Evolutionary conservation across 2,113 vertebrate genomes (phyloP), one percentile per base, ranked within the genome.

Genomic region (Cinclus cinclus): DNA sequence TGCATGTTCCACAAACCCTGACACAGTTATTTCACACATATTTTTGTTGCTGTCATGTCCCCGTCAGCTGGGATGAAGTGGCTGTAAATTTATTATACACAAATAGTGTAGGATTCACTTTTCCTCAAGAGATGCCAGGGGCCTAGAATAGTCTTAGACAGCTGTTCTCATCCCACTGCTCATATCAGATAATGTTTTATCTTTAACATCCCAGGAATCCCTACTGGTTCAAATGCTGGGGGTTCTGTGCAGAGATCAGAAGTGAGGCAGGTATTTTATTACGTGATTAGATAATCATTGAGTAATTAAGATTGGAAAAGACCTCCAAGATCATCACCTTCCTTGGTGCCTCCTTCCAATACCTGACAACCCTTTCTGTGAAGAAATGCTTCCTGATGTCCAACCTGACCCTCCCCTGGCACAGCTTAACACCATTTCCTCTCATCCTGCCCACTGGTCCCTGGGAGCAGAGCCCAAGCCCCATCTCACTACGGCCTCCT

Each of bases 401-500:
- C 68, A 46, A 1, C 33, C 23, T 24, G 33, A 39, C 46, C 19
- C 23, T 52, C 10, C 37, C 27, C 10, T 44, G 59, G 27, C 33
- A 22, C 37, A 44, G 44, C 3, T 37, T 20, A 31, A 44, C 52
- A 11, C 27, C 4, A 6, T 74, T 33, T 24, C 60, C 27, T 67
- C 52, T n/a, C 28, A 11, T 58, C 27, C 76, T 65, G 19, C 39
- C 23, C 0, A 0, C 4, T 33, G 27, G 7, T 81, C 44, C 22
- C 44, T 16, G 33, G 27, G 44, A 52, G 37, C 22, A 52, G 8
- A 74, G 52, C 18, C 37, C 0, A 5, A 37, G 10, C 27, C 24
- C 14, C n/a, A 15, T 12, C 33, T 44, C 1, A 0, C 28, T 33
- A 2, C 44, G 19, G 1, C 2, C 64, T 39, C 33, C 33, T 24